Percentiles rank a stretch among this genome's conserved stretches.
phyloP scores from a whole-genome alignment of 2,113 vertebrate species.

The Lophius piscatorius region DNA sequence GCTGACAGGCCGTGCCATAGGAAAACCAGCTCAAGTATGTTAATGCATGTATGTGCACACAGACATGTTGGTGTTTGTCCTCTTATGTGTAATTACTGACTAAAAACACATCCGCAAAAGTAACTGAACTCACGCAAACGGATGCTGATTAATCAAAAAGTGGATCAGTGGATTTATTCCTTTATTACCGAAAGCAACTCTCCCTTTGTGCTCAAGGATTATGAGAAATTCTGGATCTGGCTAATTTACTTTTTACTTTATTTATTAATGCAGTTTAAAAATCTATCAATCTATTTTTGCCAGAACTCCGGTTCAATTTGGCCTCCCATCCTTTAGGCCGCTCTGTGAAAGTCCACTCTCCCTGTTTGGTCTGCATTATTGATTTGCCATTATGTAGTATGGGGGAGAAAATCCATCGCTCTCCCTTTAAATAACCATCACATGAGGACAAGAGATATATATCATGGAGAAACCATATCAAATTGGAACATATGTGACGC shows the following conservation, averaged over 20 bases:
- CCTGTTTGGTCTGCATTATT: constrained; percentile 63
- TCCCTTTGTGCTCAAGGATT: not conserved
- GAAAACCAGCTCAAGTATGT: constrained; percentile 50
- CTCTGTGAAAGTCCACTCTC: constrained; percentile 51
- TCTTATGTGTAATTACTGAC: constrained; percentile 11
- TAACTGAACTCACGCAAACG: constrained; percentile 1
- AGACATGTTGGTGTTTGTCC: constrained; percentile 24
- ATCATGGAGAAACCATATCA: constrained; percentile 68
- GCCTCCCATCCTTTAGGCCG: constrained; percentile 54
- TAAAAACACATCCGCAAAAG: constrained; percentile 9
- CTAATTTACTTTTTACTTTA: constrained; percentile 43
- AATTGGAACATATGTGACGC: constrained; percentile 67
- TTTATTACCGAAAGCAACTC: constrained; percentile 1
- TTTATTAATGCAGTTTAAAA: constrained; percentile 43
- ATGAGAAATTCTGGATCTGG: constrained; percentile 13
- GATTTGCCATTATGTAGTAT: constrained; percentile 83
- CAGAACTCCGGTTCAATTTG: constrained; percentile 51
- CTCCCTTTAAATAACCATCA: constrained; percentile 84
- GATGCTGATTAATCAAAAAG: not conserved
- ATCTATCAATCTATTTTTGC: constrained; percentile 41
- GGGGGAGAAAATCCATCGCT: constrained; percentile 81
- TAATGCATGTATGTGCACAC: constrained; percentile 24
- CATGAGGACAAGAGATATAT: constrained; percentile 72
- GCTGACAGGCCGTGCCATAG: constrained; percentile 61
- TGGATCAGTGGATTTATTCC: not conserved